Conservation (phyloP, 2,797 vertebrate species). For the Molossus molossus region DNA sequence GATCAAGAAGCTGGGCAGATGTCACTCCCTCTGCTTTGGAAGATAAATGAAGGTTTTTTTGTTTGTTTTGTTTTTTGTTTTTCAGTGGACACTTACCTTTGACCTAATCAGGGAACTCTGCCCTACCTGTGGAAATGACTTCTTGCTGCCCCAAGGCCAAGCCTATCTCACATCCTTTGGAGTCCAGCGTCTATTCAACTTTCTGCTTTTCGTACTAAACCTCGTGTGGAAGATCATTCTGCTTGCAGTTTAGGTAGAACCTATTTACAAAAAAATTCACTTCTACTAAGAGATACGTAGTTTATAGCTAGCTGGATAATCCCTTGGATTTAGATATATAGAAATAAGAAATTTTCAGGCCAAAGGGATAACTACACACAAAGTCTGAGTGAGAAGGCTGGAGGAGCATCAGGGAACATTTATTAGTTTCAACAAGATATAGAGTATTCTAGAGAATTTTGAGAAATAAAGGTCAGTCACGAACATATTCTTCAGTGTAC, state of each 20-base stretch:
- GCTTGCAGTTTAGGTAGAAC: background rate
- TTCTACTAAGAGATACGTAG: conserved; percentile 93
- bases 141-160: background rate
- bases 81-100: background rate
- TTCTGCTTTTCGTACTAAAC: background rate
- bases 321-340: background rate
- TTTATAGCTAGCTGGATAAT: conserved; percentile 67
- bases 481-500: background rate
- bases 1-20: background rate
- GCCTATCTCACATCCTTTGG: background rate
- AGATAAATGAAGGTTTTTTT: background rate
- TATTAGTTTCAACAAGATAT: background rate
- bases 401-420: background rate
- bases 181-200: background rate
- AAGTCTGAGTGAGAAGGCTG: background rate
- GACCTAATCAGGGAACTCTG: background rate
- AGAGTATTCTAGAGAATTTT: background rate
- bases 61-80: background rate
- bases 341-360: conserved; percentile 93
- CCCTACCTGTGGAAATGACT: background rate
- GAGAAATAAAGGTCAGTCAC: background rate
- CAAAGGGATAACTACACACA: background rate
- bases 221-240: background rate
- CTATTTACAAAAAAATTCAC: background rate
- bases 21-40: background rate